These are phyloP conservation scores for Acleris emargana DNA, from an alignment of 2,888 invertebrate species.

Conservation along the genomic window DNA sequence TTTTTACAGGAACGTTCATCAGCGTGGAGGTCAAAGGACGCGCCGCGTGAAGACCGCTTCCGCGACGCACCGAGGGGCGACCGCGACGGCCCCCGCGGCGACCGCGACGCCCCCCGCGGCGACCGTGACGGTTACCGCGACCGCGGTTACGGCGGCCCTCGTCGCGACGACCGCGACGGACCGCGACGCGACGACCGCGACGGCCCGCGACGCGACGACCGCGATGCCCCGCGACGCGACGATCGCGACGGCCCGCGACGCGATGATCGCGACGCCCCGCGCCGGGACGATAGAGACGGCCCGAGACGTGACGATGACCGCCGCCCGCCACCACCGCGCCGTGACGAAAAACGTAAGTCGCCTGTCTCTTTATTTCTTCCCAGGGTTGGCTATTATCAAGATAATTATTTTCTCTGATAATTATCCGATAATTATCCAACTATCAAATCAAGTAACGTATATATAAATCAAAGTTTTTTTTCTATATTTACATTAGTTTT, in stretches of 20 bases:
- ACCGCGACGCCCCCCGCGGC: constrained; percentile 50
- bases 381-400: too few species aligned
- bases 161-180: constrained; percentile 52
- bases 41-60: constrained; percentile 37
- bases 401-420: too few species aligned
- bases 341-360: constrained; percentile 78
- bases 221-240: constrained; percentile 43
- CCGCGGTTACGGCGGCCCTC: constrained; percentile 50
- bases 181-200: constrained; percentile 49
- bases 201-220: constrained; percentile 45
- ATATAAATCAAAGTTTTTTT: too few species aligned
- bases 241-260: constrained; percentile 46
- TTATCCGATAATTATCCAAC: too few species aligned
- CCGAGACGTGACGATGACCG: constrained; percentile 47
- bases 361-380: too few species aligned
- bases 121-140: constrained; percentile 51
- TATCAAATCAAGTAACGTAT: too few species aligned
- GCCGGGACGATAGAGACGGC: constrained; percentile 43
- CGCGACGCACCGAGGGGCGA: constrained; percentile 44
- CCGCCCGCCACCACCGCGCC: constrained; percentile 42
- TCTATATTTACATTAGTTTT: too few species aligned
- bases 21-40: constrained; percentile 71
- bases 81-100: constrained; percentile 48
- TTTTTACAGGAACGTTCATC: constrained; percentile 67
- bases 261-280: constrained; percentile 45